Conservation (phyloP, 2,888 invertebrate species). For the Ecliptopera silaceata region DNA sequence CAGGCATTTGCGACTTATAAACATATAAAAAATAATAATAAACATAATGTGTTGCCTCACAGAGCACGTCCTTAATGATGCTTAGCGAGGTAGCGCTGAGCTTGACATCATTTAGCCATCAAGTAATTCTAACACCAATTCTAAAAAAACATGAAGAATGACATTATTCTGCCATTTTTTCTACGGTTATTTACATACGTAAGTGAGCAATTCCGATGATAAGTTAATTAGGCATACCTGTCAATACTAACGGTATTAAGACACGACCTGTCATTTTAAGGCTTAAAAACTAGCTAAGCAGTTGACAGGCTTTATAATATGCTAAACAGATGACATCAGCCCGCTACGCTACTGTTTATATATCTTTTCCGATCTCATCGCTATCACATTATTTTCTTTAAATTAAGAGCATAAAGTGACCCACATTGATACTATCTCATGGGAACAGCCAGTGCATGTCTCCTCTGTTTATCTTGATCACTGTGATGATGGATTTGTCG, state of each 20-base stretch:
- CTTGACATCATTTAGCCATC: too few relatives aligned
- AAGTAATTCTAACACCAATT: background rate
- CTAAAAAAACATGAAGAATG: background rate
- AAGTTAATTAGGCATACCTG: constrained; percentile 18
- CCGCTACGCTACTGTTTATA: constrained; percentile 10
- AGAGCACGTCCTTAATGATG: too few relatives aligned
- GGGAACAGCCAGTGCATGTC: constrained; percentile 30
- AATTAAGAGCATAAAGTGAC: constrained; percentile 22
- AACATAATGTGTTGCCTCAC: too few relatives aligned
- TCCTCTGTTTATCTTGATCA: constrained; percentile 32
- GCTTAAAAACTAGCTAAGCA: constrained; percentile 6
- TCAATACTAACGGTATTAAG: constrained; percentile 23
- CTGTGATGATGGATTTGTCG: constrained; percentile 32
- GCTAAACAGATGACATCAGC: constrained; percentile 20
- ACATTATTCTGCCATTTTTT: constrained; percentile 3
- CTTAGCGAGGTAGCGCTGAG: too few relatives aligned
- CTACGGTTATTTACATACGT: background rate
- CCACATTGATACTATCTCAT: constrained; percentile 35
- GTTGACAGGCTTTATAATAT: constrained; percentile 14
- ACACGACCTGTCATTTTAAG: constrained; percentile 7
- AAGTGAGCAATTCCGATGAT: constrained; percentile 9
- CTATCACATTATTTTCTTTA: constrained; percentile 12
- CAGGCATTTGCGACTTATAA: too few relatives aligned
- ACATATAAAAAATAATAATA: too few relatives aligned
- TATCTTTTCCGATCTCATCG: constrained; percentile 12